phyloP scores from a whole-genome alignment of 2,888 invertebrate species.

The Eristalis tenax region DNA sequence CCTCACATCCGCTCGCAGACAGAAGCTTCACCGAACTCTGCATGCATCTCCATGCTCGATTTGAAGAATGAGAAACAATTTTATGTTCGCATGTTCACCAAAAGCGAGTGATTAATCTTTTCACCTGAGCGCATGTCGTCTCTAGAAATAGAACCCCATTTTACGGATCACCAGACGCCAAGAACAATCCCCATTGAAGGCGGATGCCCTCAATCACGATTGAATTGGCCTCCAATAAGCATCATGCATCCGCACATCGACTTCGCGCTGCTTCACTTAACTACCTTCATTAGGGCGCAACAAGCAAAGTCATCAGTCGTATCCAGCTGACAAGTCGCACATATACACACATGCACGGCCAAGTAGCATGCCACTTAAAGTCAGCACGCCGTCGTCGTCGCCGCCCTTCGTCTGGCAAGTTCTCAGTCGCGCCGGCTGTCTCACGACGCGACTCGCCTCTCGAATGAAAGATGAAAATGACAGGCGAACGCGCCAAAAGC shows the following conservation, averaged over 20 bases:
- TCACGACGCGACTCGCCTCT: not conserved
- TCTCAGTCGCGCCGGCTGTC: not conserved
- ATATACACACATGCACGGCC: constrained; percentile 22
- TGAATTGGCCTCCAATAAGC: constrained; percentile 48
- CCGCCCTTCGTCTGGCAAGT: not conserved
- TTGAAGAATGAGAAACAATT: constrained; percentile 41
- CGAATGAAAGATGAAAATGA: constrained; percentile 67
- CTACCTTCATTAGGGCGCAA: constrained; percentile 70
- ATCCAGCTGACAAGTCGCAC: constrained; percentile 53
- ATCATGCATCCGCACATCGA: not conserved
- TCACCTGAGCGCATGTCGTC: constrained; percentile 30
- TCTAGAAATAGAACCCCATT: constrained; percentile 9
- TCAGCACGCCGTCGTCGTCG: not conserved
- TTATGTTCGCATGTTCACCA: constrained; percentile 58
- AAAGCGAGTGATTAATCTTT: constrained; percentile 63
- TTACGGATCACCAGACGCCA: constrained; percentile 8
- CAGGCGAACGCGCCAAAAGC: constrained; percentile 69
- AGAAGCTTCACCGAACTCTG: not conserved
- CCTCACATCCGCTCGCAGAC: not conserved
- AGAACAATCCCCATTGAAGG: constrained; percentile 37
- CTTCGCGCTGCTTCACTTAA: constrained; percentile 65
- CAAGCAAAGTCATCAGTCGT: constrained; percentile 68
- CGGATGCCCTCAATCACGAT: constrained; percentile 62
- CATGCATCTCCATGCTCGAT: not conserved
- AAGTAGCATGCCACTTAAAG: constrained; percentile 13